Base-by-base conservation (phyloP, 2,113 vertebrate species). In the Petrocephalus microphthalmus region DNA sequence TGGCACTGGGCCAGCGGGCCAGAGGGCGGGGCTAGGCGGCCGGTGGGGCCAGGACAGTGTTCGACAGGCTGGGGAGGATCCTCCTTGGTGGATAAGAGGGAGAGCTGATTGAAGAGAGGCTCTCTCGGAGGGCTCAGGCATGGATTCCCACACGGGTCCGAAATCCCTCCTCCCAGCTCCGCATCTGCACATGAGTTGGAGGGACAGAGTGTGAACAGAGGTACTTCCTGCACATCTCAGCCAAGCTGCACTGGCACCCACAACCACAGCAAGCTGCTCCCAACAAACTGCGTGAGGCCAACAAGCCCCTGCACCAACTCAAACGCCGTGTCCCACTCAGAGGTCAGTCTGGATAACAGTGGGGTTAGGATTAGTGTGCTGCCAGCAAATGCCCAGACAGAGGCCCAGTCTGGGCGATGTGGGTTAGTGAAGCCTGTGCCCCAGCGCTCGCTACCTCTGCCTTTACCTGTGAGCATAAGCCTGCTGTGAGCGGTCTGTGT, bases 401-500 rank as follows among this genome's bases (percentile, higher is more conserved):
- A 22, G 71, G 33, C 47, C n/a, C 19, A 2, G 74, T n/a, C 74
- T 49, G 37, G 19, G n/a, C 17, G 37, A 8, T 60, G 87, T 51
- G 86, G 81, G 19, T 84, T 87, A 82, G 52, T 64, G 67, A 64
- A 51, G 84, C 89, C 88, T 53, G 5, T 19, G 74, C 10, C 88
- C 71, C 42, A 33, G 49, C 52, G 2, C 37, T 52, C 57, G 56
- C 42, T 78, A 54, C n/a, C 52, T 47, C 57, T 51, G 57, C 15
- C 89, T 87, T 89, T 90, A 90, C 90, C 94, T 94, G 94, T 91
- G 92, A 93, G 92, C 92, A 92, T 91, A 93, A 90, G 92, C 91
- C 93, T 94, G 93, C 92, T 93, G 91, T 93, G 93, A 90, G 92
- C 88, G 92, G 93, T 90, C 92, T 91, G 91, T 91, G 90, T 90